Percentiles rank a stretch among this genome's conserved stretches.
Conservation (phyloP, 2,888 invertebrate genomes). For the Malthinus seriepunctatus region DNA sequence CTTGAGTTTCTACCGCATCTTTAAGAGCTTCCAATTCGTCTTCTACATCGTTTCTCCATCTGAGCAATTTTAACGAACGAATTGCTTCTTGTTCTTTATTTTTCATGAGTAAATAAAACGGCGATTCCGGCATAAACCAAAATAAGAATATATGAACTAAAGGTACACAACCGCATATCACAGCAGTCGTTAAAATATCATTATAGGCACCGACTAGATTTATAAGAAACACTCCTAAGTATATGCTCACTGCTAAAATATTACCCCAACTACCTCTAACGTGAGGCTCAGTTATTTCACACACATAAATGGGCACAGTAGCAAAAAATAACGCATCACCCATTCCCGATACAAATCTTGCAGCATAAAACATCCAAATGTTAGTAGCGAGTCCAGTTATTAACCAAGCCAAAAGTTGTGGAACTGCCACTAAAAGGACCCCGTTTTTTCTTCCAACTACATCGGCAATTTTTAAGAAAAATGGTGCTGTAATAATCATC, state of each 20-base stretch:
- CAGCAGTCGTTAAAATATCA: slow-evolving; percentile 4
- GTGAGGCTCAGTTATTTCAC: slow-evolving; percentile 43
- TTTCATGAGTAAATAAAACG: slow-evolving; percentile 27
- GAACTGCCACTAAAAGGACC: not conserved
- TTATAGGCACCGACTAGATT: slow-evolving; percentile 56
- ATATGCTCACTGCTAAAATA: slow-evolving; percentile 36
- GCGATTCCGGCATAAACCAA: slow-evolving; percentile 63
- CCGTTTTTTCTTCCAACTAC: not conserved
- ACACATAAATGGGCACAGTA: slow-evolving; percentile 43
- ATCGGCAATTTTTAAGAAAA: not conserved
- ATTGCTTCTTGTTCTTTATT: slow-evolving; percentile 38
- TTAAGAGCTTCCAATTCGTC: slow-evolving; percentile 38
- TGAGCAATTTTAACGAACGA: slow-evolving; percentile 36
- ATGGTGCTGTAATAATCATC: not conserved
- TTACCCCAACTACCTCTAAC: slow-evolving; percentile 45
- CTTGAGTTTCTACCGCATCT: slow-evolving; percentile 41
- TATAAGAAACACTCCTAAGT: slow-evolving; percentile 39
- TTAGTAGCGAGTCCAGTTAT: slow-evolving; percentile 37
- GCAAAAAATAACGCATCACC: slow-evolving; percentile 40
- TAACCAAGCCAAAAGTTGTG: slow-evolving; percentile 31
- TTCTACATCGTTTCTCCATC: slow-evolving; percentile 38
- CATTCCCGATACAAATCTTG: slow-evolving; percentile 41
- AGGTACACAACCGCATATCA: slow-evolving; percentile 1
- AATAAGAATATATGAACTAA: not conserved
- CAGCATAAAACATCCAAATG: slow-evolving; percentile 42